Evolutionary conservation across 1,140 invertebrate species (phyloP).

Genomic region (Drosophila arawakana): DNA sequence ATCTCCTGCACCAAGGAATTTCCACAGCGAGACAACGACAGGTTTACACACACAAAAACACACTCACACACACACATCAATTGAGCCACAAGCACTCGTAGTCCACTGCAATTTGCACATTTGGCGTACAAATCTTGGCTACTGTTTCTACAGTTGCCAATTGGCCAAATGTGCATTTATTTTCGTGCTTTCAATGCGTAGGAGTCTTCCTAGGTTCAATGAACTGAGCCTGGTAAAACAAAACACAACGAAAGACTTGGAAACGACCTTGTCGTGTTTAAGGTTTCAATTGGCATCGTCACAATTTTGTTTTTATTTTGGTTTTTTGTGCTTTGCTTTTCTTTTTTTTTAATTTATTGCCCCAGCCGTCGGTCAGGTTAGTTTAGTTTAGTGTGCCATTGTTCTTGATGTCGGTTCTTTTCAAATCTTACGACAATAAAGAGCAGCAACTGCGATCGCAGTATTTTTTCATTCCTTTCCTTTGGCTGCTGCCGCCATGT

Average conservation of each 20-base stretch:
- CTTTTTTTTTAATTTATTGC: conserved; percentile 63
- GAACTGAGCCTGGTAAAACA: conserved; percentile 44
- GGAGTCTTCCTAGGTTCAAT: conserved; percentile 58
- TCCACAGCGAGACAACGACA: conserved; percentile 33
- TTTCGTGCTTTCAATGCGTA: conserved; percentile 28
- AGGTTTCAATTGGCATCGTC: conserved; percentile 45
- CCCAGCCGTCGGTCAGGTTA: conserved; percentile 40
- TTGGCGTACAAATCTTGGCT: conserved; percentile 58
- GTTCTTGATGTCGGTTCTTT: conserved; percentile 63
- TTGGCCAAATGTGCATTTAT: conserved; percentile 47
- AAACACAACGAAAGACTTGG: conserved; percentile 10
- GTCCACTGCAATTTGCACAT: conserved; percentile 57
- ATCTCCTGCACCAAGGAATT: conserved; percentile 38
- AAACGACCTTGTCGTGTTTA: conserved; percentile 68
- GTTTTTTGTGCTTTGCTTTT: not conserved
- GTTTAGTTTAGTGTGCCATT: conserved; percentile 79
- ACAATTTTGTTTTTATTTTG: conserved; percentile 41
- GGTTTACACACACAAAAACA: not conserved
- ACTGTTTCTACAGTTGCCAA: conserved; percentile 53
- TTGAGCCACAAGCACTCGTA: conserved; percentile 8
- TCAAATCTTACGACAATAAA: conserved; percentile 75
- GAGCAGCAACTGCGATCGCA: conserved; percentile 50
- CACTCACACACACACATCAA: not conserved
- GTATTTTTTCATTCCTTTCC: conserved; percentile 43
- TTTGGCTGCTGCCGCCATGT: conserved; percentile 52